phyloP scores from a whole-genome alignment of 2,888 invertebrate genomes.

The Tenthredo notha region DNA sequence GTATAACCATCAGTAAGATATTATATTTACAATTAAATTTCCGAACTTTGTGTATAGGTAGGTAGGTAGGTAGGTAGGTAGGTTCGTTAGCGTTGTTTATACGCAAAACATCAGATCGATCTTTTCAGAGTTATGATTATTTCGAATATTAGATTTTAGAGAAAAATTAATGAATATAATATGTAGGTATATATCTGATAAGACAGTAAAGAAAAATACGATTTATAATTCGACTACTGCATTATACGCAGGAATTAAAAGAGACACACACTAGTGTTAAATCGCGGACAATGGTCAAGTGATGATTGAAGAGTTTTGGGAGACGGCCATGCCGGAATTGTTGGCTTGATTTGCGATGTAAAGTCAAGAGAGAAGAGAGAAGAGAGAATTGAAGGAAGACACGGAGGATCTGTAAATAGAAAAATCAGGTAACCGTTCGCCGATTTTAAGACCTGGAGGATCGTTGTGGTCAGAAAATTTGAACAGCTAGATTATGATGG shows the following conservation, averaged over 20 bases:
- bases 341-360: neutral
- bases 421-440: constrained; percentile 22
- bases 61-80: neutral
- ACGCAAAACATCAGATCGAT: neutral
- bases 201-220: neutral
- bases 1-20: neutral
- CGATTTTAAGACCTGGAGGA: neutral
- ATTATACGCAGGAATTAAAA: neutral
- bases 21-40: constrained; percentile 15
- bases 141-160: no score
- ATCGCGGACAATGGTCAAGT: constrained; percentile 33
- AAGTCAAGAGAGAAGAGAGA: neutral
- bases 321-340: constrained; percentile 30
- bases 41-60: neutral
- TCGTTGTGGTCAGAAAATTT: neutral
- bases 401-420: constrained; percentile 4
- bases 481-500: neutral
- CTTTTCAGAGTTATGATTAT: neutral
- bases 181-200: no score
- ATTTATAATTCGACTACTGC: neutral
- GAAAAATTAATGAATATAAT: no score
- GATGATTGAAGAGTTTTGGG: constrained; percentile 47
- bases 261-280: neutral
- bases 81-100: constrained; percentile 12
- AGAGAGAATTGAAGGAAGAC: no score